Percentiles rank a stretch among this genome's conserved stretches.
phyloP scores from a whole-genome alignment of 2,797 vertebrate genomes.

The Pelodytes ibericus region DNA sequence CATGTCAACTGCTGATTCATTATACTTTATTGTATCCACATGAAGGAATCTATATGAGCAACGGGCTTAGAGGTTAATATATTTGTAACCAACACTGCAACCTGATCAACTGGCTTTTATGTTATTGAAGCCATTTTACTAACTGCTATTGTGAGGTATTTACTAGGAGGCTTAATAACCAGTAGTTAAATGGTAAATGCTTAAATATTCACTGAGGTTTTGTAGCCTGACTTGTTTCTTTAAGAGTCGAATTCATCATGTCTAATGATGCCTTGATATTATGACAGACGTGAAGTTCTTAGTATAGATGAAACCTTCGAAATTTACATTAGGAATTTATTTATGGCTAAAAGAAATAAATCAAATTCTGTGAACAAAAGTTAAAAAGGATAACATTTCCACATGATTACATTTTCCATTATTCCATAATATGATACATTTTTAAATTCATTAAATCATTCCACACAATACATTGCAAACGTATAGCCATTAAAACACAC shows the following conservation, averaged over 20 bases:
- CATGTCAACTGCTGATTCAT: slow-evolving; percentile 34
- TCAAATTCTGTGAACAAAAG: too few relatives aligned
- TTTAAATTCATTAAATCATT: too few relatives aligned
- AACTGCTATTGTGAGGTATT: slow-evolving; percentile 22
- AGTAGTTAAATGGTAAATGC: not conserved
- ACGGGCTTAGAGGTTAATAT: slow-evolving; percentile 4
- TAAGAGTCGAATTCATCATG: slow-evolving; percentile 15
- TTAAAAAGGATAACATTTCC: too few relatives aligned
- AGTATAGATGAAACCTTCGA: too few relatives aligned
- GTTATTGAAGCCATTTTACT: not conserved
- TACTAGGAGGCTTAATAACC: too few relatives aligned
- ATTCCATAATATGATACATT: too few relatives aligned
- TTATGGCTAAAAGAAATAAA: too few relatives aligned
- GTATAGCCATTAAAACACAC: too few relatives aligned
- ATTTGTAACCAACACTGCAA: not conserved
- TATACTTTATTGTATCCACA: slow-evolving; percentile 24
- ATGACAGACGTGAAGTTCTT: not conserved
- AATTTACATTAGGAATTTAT: too few relatives aligned
- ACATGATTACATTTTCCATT: too few relatives aligned
- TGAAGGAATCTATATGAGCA: slow-evolving; percentile 27
- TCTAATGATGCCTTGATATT: not conserved
- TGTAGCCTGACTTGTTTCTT: not conserved
- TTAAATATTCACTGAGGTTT: not conserved
- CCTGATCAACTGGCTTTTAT: slow-evolving; percentile 11
- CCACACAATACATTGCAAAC: too few relatives aligned